These are phyloP conservation scores for Himalopsyche japonica DNA, from an alignment of 2,888 invertebrate genomes.

Conservation along the genomic window DNA sequence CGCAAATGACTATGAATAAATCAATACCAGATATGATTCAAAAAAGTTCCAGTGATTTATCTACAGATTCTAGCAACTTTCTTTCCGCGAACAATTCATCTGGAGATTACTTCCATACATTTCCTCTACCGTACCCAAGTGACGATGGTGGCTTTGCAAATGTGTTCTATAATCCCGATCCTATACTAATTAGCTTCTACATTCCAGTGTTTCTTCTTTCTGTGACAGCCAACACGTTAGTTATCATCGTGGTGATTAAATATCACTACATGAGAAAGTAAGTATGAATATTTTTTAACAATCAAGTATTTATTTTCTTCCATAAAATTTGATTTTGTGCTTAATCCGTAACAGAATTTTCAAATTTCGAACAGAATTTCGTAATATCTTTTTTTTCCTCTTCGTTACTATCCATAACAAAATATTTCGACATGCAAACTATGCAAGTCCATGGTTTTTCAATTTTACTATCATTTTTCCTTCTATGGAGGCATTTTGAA, in stretches of 20 bases:
- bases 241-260: constrained; percentile 71
- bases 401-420: too few species aligned
- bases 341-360: too few species aligned
- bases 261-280: constrained; percentile 76
- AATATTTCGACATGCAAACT: too few species aligned
- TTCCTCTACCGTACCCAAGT: neutral
- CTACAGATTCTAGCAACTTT: neutral
- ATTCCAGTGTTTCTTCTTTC: constrained; percentile 67
- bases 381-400: too few species aligned
- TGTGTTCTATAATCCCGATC: constrained; percentile 47
- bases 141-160: neutral
- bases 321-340: too few species aligned
- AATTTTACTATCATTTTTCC: too few species aligned
- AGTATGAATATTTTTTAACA: constrained; percentile 44
- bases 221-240: constrained; percentile 67
- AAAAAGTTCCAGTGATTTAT: neutral
- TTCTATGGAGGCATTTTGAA: too few species aligned
- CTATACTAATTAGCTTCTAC: constrained; percentile 65
- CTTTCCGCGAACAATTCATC: neutral
- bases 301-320: too few species aligned
- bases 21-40: neutral
- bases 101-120: neutral
- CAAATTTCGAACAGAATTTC: too few species aligned
- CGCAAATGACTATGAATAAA: neutral
- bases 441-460: too few species aligned